Evolutionary conservation across 2,888 invertebrate genomes (phyloP), one percentile per base, ranked within the genome.

Genomic region (Congeria kusceri): DNA sequence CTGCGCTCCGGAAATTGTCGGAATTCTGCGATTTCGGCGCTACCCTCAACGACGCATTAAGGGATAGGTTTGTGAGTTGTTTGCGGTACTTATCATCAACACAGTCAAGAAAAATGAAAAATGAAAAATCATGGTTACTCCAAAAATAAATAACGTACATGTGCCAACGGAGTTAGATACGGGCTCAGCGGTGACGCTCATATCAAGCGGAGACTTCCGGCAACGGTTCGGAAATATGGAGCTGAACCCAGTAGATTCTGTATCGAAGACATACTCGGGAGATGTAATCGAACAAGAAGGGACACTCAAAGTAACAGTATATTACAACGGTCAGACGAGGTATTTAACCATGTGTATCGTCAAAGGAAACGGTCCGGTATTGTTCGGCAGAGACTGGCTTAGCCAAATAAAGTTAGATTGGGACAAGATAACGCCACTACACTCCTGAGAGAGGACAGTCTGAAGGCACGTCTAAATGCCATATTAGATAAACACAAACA

Each of bases 51-150:
- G 79, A 84, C 58, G 44, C 72, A 0, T 49, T 85, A 25, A 47
- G 79, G 27, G 85, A 85, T 62, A 13, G 67, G 44, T 72, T 85
- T 65, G 83, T 84, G 7, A 78, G 83, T 67, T 80, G 79, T n/a
- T n/a, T n/a, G n/a, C n/a, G n/a, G n/a, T n/a, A 4, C 57, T 85
- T 13, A 28, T 61, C 15, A 28, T 59, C 15, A 59, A 61, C 29
- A 44, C 46, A 18, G 29, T 57, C 3, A 27, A 18, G 27, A 44
- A 15, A 15, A 32, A n/a, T 27, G 20, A 20, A 7, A 63, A 20
- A 9, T n/a, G 25, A 23, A 63, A 44, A 44, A 39, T 63, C 18
- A 39, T 63, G n/a, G 25, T 63, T 1, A 23, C 20, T 32, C 68
- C 67, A 18, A 53, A 18, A 7, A 61, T 78, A 3, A 68, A 67